Evolutionary conservation across 2,797 vertebrate species (phyloP).

Genomic region (Melanotaenia trifasciata): DNA sequence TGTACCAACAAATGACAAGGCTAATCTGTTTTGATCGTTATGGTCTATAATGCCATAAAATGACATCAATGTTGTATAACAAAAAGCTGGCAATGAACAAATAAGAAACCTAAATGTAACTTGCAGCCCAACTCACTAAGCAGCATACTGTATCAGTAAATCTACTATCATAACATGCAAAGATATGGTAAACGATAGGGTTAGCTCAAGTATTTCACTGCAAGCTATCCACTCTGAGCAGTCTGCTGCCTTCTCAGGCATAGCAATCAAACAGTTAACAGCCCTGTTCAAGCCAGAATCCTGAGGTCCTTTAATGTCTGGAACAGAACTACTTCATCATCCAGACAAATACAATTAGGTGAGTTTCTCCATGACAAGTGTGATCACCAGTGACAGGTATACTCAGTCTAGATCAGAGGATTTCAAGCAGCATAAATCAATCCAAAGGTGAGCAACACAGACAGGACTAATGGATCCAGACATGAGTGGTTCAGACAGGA

Average conservation of each 20-base stretch:
- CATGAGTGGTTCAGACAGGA: conserved; percentile 66
- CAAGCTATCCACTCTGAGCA: conserved; percentile 19
- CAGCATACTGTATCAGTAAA: not conserved
- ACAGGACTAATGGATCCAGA: conserved; percentile 68
- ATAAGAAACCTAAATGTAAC: conserved; percentile 30
- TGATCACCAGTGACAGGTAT: conserved; percentile 71
- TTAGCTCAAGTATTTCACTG: conserved; percentile 26
- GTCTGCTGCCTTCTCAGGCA: conserved; percentile 23
- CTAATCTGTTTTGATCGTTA: conserved; percentile 60
- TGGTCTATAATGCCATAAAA: conserved; percentile 45
- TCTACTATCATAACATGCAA: not conserved
- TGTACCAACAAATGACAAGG: conserved; percentile 60
- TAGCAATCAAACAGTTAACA: conserved; percentile 39
- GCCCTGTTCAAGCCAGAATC: conserved; percentile 26
- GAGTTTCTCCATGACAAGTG: conserved; percentile 66
- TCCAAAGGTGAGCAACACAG: conserved; percentile 61
- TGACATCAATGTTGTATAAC: conserved; percentile 19
- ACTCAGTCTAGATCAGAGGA: conserved; percentile 74
- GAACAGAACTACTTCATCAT: conserved; percentile 76
- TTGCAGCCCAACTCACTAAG: not conserved
- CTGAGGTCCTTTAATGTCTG: conserved; percentile 64
- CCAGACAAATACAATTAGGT: conserved; percentile 72
- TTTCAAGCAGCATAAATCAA: conserved; percentile 75
- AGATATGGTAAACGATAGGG: not conserved
- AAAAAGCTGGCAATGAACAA: conserved; percentile 21